Evolutionary conservation across 2,888 invertebrate genomes (phyloP).

Genomic region (Brachynemurus nebulosus): DNA sequence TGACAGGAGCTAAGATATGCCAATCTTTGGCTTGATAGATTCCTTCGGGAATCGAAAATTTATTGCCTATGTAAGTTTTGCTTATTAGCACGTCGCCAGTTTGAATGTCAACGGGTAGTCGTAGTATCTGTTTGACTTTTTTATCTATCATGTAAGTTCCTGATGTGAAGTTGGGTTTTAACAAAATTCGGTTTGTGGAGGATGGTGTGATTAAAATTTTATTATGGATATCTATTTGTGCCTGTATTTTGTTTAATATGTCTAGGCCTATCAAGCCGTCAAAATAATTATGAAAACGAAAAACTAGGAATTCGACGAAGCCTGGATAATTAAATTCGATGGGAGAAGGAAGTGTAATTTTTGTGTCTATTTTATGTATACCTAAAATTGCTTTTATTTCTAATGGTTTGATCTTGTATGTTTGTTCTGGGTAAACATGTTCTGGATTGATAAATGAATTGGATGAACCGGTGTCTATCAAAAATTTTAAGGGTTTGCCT

Average conservation of each 20-base stretch:
- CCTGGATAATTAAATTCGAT: too few relatives aligned
- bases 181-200: neutral
- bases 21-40: neutral
- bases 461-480: neutral
- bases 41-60: neutral
- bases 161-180: neutral
- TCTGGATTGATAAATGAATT: too few relatives aligned
- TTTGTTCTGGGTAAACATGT: too few relatives aligned
- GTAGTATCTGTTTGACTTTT: neutral
- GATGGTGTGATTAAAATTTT: neutral
- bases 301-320: too few relatives aligned
- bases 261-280: constrained; percentile 1
- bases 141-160: neutral
- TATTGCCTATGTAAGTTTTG: neutral
- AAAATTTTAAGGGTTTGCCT: neutral
- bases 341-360: too few relatives aligned
- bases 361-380: too few relatives aligned
- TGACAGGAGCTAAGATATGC: neutral
- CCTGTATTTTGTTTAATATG: neutral
- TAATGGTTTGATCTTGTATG: too few relatives aligned
- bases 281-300: constrained; percentile 5
- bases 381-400: too few relatives aligned
- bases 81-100: neutral
- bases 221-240: neutral
- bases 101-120: neutral